phyloP scores from a whole-genome alignment of 64 coral and sea anemone genomes.

The Exaiptasia diaphana region DNA sequence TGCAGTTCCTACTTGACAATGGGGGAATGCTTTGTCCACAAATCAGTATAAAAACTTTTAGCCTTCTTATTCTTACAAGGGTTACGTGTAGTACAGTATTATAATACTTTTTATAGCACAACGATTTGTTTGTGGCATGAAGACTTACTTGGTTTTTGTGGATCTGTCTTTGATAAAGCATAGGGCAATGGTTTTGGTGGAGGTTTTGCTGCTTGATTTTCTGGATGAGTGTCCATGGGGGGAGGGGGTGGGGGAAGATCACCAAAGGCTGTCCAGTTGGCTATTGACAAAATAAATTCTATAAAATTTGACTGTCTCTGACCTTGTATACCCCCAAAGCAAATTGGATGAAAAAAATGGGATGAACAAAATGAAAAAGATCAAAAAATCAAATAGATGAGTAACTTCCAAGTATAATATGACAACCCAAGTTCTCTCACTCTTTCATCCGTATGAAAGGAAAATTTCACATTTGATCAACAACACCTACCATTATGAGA shows the following conservation, averaged over 20 bases:
- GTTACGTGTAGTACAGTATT: background rate
- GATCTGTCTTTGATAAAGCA: conserved; percentile 41
- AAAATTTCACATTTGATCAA: no score
- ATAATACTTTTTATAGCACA: no score
- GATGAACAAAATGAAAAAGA: background rate
- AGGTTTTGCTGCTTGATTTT: conserved; percentile 25
- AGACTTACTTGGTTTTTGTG: background rate
- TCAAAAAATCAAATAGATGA: background rate
- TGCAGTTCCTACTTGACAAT: no score
- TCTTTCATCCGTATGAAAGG: no score
- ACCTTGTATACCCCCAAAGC: no score
- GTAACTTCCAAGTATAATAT: background rate
- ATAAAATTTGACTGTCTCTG: no score
- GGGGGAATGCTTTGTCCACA: background rate
- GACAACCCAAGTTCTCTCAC: background rate
- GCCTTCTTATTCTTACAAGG: background rate
- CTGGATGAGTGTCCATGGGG: conserved; percentile 72
- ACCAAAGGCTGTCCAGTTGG: conserved; percentile 70
- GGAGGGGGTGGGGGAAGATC: conserved; percentile 43
- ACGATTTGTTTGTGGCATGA: background rate
- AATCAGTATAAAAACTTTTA: no score
- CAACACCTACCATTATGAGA: no score
- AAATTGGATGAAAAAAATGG: no score
- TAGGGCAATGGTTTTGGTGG: conserved; percentile 76
- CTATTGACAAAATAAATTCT: background rate